Conservation (phyloP, 2,113 vertebrate species). For the Cyprinus carpio region DNA sequence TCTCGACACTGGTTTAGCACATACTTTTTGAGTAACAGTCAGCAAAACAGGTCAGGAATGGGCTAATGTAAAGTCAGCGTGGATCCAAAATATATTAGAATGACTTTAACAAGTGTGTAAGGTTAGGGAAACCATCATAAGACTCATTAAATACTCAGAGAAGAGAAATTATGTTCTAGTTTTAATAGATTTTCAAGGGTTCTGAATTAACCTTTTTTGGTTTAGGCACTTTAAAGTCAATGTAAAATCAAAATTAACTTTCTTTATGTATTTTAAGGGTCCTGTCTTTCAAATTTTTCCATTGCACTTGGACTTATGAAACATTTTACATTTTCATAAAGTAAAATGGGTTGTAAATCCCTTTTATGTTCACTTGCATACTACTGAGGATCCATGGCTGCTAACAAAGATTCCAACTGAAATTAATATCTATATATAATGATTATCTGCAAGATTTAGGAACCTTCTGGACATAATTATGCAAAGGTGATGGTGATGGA, state of each 20-base stretch:
- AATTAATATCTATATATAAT: not conserved
- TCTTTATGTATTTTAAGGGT: not conserved
- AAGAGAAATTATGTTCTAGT: not conserved
- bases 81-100: conserved; percentile 27
- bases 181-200: not conserved
- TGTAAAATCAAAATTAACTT: not conserved
- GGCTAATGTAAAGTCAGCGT: not conserved
- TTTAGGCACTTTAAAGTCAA: not conserved
- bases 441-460: too few relatives aligned
- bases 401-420: not conserved
- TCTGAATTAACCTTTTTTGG: not conserved
- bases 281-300: not conserved
- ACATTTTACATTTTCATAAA: not conserved
- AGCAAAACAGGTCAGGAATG: conserved; percentile 10
- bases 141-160: conserved; percentile 21
- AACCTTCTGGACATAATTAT: not conserved
- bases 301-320: not conserved
- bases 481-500: not conserved
- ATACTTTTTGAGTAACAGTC: not conserved
- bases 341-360: not conserved
- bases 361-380: conserved; percentile 1
- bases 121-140: conserved; percentile 40
- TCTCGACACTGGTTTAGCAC: not conserved
- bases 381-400: not conserved
- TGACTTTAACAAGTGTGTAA: conserved; percentile 29